phyloP scores from a whole-genome alignment of 2,113 vertebrate species.

The Calonectris borealis region DNA sequence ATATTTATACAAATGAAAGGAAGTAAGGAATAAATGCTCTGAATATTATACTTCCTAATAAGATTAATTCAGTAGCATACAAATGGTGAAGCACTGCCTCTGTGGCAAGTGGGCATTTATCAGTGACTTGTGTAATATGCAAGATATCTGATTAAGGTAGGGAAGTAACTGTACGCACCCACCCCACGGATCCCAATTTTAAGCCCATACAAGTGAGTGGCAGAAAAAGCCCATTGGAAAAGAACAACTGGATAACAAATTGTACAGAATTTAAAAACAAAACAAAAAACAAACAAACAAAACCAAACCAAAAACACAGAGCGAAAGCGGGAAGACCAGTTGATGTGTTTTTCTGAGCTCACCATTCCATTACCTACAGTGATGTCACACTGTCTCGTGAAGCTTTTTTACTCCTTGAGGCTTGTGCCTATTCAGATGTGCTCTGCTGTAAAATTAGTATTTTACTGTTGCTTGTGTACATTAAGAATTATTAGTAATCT shows the following conservation, averaged over 20 bases:
- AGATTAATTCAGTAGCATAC: constrained; percentile 10
- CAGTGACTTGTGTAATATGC: neutral
- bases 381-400: neutral
- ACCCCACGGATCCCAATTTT: fast-evolving
- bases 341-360: neutral
- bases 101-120: neutral
- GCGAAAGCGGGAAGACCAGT: neutral
- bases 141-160: neutral
- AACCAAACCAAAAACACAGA: neutral
- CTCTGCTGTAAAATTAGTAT: neutral
- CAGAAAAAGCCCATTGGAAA: neutral
- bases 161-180: neutral
- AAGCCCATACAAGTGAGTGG: neutral
- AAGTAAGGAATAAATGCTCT: constrained; percentile 37
- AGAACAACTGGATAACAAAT: neutral
- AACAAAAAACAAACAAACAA: too few relatives aligned
- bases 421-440: neutral
- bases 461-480: neutral
- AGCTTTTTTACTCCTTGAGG: neutral
- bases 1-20: constrained; percentile 66
- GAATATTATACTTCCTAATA: constrained; percentile 25
- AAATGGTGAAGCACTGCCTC: neutral
- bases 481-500: neutral
- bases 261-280: neutral
- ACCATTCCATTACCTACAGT: neutral